Evolutionary conservation across 2,888 invertebrate genomes (phyloP).

Genomic region (Trichogramma evanescens): DNA sequence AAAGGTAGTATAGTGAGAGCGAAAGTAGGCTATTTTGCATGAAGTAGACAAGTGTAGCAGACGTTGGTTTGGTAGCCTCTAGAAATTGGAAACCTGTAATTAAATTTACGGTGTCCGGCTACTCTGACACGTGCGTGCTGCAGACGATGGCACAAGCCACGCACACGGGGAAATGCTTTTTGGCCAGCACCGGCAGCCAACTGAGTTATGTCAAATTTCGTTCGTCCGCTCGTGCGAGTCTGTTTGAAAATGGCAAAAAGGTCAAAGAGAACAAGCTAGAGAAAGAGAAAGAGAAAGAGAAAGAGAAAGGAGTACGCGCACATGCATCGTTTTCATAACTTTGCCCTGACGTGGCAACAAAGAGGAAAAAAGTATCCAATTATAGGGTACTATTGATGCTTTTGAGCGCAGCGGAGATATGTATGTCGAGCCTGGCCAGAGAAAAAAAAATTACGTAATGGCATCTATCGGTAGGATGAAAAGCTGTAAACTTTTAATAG

Average conservation of each 20-base stretch:
- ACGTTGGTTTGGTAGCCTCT: slow-evolving; percentile 17
- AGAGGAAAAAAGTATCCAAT: too few species aligned
- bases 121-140: slow-evolving; percentile 23
- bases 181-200: neutral
- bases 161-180: neutral
- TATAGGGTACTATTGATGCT: too few species aligned
- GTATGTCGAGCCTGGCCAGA: too few species aligned
- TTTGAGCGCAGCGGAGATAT: too few species aligned
- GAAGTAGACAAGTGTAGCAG: slow-evolving; percentile 3
- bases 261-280: neutral
- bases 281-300: neutral
- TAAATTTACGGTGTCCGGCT: slow-evolving; percentile 34
- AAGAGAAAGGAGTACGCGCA: neutral
- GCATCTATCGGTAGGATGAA: too few species aligned
- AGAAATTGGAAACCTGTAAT: slow-evolving; percentile 42
- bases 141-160: too few species aligned
- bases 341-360: too few species aligned
- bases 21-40: neutral
- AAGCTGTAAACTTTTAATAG: too few species aligned
- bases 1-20: neutral
- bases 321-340: too few species aligned
- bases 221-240: neutral
- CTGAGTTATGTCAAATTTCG: slow-evolving; percentile 19
- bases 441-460: too few species aligned
- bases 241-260: neutral